Evolutionary conservation across 2,797 vertebrate genomes (phyloP).

Genomic region (Pelodytes ibericus): DNA sequence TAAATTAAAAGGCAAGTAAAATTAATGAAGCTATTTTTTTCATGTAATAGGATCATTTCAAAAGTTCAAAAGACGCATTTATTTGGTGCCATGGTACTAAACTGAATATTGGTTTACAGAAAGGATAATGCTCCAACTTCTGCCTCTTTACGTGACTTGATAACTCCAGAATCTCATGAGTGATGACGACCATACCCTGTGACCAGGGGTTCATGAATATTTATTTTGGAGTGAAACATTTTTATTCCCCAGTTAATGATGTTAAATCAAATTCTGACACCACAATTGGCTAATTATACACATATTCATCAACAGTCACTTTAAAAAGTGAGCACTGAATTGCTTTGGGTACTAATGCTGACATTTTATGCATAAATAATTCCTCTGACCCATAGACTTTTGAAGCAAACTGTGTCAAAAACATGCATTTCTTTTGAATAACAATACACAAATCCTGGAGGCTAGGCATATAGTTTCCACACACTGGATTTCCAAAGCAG

Average conservation of each 20-base stretch:
- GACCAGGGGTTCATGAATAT: conserved; percentile 8
- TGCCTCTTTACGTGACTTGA: conserved; percentile 1
- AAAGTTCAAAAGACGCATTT: not conserved
- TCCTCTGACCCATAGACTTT: not conserved
- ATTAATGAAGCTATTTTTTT: conserved; percentile 56
- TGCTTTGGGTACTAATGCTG: not conserved
- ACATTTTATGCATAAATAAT: conserved; percentile 5
- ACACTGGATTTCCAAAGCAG: too few relatives aligned
- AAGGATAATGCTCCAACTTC: not conserved
- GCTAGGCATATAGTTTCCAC: too few relatives aligned
- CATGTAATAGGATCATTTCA: conserved; percentile 29
- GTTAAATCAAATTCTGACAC: conserved; percentile 7
- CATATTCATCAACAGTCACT: conserved; percentile 10
- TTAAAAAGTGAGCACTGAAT: conserved; percentile 11
- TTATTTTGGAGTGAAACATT: conserved; percentile 14
- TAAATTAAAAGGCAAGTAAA: conserved; percentile 55
- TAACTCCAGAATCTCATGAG: not conserved
- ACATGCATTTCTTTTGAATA: too few relatives aligned
- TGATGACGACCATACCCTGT: not conserved
- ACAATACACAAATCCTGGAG: too few relatives aligned
- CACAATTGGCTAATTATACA: conserved; percentile 4
- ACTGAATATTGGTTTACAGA: conserved; percentile 31
- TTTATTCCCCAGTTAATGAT: conserved; percentile 1
- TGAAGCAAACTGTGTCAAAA: not conserved
- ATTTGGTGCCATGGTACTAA: conserved; percentile 34